A percentile compares a stretch with the other conserved stretches of the same genome.
Conservation (phyloP, 2,797 vertebrate genomes). For the Catostomus latipinnis region DNA sequence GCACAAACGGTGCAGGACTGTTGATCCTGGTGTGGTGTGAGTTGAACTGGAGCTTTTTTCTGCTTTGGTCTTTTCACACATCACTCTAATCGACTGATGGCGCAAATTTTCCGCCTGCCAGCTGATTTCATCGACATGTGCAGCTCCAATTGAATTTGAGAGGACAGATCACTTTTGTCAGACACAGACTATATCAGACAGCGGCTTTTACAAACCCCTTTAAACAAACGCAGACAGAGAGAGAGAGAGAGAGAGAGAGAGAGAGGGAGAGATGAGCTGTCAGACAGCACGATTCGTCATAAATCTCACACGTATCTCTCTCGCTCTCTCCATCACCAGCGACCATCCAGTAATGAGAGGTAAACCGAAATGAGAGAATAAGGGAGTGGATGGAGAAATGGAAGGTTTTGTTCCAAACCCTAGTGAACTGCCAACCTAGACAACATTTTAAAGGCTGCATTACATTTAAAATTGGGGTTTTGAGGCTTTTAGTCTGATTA, state of each 20-base stretch:
- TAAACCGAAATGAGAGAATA: slow-evolving; percentile 18
- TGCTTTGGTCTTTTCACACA: slow-evolving; percentile 77
- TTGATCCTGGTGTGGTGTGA: too few species aligned
- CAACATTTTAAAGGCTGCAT: too few species aligned
- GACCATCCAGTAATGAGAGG: background rate
- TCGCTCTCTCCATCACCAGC: slow-evolving; percentile 50
- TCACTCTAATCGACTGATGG: slow-evolving; percentile 80
- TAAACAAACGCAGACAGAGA: slow-evolving; percentile 73
- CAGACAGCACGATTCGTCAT: slow-evolving; percentile 72
- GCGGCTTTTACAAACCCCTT: slow-evolving; percentile 83
- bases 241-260: slow-evolving; percentile 34
- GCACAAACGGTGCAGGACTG: too few species aligned
- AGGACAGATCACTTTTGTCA: slow-evolving; percentile 84
- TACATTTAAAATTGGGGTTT: too few species aligned
- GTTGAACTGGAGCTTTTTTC: slow-evolving; percentile 67
- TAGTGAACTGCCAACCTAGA: too few species aligned
- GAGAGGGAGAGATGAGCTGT: slow-evolving; percentile 61
- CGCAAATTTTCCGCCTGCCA: slow-evolving; percentile 81
- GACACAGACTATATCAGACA: slow-evolving; percentile 79
- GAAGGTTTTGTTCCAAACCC: too few species aligned
- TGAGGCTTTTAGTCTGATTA: too few species aligned
- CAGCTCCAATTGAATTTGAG: slow-evolving; percentile 85
- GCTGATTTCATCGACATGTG: slow-evolving; percentile 82
- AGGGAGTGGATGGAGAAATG: slow-evolving; percentile 29
- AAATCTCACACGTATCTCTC: slow-evolving; percentile 69